These are phyloP conservation scores for Calypte anna DNA, from an alignment of 2,113 vertebrate genomes.

Conservation along the genomic window DNA sequence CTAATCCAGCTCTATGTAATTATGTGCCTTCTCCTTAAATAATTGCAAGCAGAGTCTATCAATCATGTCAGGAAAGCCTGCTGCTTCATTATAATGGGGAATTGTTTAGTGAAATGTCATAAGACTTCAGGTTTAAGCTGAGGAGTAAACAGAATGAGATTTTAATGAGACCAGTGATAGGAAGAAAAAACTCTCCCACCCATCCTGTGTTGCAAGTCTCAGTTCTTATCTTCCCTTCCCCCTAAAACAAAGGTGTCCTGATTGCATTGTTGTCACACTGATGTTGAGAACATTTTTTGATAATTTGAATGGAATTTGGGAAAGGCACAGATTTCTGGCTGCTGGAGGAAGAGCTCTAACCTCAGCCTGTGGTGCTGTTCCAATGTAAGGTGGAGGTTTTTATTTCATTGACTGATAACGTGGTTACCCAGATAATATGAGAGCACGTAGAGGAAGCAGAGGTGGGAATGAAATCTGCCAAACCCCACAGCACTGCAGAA, in stretches of 20 bases:
- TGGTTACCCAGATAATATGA: neutral
- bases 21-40: conserved; percentile 45
- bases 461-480: neutral
- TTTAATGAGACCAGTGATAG: neutral
- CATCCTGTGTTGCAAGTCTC: conserved; percentile 30
- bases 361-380: neutral
- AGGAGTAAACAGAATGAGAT: conserved; percentile 6
- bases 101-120: conserved; percentile 53
- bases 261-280: neutral
- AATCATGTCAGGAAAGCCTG: neutral
- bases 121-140: conserved; percentile 25
- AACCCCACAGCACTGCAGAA: neutral
- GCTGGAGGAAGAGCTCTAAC: neutral
- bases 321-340: neutral
- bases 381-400: neutral
- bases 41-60: conserved; percentile 47
- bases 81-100: conserved; percentile 30
- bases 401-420: neutral
- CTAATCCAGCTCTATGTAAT: conserved; percentile 51
- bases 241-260: neutral
- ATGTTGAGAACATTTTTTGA: neutral
- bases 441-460: neutral
- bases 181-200: conserved; percentile 28
- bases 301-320: neutral
- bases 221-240: neutral